Conservation (phyloP, 2,888 invertebrate species). For the Dryobota labecula region DNA sequence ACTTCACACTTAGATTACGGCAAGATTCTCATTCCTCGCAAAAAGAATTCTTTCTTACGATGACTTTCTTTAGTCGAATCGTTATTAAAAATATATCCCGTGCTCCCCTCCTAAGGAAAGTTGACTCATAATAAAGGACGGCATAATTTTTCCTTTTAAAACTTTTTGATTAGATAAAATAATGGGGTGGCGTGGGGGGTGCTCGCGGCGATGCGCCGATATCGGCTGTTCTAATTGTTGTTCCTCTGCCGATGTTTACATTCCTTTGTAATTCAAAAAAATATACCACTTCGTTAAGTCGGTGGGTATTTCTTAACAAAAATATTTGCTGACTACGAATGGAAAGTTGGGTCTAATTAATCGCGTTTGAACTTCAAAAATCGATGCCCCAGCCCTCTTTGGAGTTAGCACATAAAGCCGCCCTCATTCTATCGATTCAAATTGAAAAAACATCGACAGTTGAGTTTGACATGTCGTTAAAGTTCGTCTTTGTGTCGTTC, state of each 20-base stretch:
- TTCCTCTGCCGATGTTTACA: slow-evolving; percentile 85
- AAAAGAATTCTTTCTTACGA: slow-evolving; percentile 76
- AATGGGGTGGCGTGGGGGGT: slow-evolving; percentile 87
- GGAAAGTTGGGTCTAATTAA: slow-evolving; percentile 75
- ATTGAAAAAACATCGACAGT: slow-evolving; percentile 85
- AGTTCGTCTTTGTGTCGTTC: slow-evolving; percentile 71
- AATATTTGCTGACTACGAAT: slow-evolving; percentile 67
- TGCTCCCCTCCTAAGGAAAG: slow-evolving; percentile 87
- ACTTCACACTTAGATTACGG: slow-evolving; percentile 77
- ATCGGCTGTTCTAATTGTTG: slow-evolving; percentile 90
- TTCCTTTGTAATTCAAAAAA: slow-evolving; percentile 82
- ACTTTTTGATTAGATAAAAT: slow-evolving; percentile 91
- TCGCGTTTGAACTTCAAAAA: slow-evolving; percentile 79
- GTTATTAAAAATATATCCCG: slow-evolving; percentile 90
- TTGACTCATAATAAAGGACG: slow-evolving; percentile 90
- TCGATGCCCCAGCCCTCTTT: slow-evolving; percentile 68
- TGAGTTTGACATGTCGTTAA: slow-evolving; percentile 69
- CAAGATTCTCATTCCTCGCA: slow-evolving; percentile 73
- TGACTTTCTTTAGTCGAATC: slow-evolving; percentile 84
- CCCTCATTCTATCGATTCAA: slow-evolving; percentile 82
- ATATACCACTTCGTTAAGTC: slow-evolving; percentile 72
- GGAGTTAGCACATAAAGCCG: slow-evolving; percentile 63
- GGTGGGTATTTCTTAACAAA: slow-evolving; percentile 63
- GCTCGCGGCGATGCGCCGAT: slow-evolving; percentile 86
- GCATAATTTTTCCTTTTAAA: slow-evolving; percentile 91